phyloP scores from a whole-genome alignment of 2,113 vertebrate genomes.

The Oceanites oceanicus region DNA sequence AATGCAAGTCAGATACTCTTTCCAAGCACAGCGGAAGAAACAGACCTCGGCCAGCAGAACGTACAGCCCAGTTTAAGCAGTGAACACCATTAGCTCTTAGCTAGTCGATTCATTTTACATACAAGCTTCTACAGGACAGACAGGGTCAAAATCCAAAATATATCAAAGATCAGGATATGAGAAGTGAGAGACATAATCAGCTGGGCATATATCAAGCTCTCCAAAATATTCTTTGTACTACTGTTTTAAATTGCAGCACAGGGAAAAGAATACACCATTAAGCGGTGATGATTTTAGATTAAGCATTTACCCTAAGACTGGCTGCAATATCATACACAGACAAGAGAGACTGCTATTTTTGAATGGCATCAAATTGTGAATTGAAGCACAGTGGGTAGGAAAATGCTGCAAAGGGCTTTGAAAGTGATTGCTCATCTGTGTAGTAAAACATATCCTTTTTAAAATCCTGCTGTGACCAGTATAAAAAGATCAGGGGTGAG shows the following conservation, averaged over 20 bases:
- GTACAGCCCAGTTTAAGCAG: neutral
- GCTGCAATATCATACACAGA: neutral
- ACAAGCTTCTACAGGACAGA: neutral
- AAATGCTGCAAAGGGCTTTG: neutral
- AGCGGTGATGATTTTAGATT: neutral
- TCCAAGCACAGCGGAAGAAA: neutral
- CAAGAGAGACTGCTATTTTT: conserved; percentile 37
- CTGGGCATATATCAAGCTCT: neutral
- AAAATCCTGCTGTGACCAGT: conserved; percentile 16
- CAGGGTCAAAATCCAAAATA: conserved; percentile 7
- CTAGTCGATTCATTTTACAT: neutral
- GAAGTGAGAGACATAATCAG: neutral
- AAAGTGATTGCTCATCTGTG: conserved; percentile 29
- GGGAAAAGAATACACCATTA: conserved; percentile 7
- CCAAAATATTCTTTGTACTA: conserved; percentile 32
- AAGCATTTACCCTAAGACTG: conserved; percentile 22
- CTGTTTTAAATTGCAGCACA: neutral
- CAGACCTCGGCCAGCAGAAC: neutral
- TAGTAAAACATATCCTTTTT: conserved; percentile 32
- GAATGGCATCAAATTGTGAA: conserved; percentile 43
- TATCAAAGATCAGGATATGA: conserved; percentile 6
- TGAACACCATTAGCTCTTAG: conserved; percentile 11
- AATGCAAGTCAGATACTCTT: neutral
- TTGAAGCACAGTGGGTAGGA: conserved; percentile 24
- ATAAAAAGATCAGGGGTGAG: conserved; percentile 13